phyloP scores from a whole-genome alignment of 2,797 vertebrate species.

The Pseudotriccus pelzelni region DNA sequence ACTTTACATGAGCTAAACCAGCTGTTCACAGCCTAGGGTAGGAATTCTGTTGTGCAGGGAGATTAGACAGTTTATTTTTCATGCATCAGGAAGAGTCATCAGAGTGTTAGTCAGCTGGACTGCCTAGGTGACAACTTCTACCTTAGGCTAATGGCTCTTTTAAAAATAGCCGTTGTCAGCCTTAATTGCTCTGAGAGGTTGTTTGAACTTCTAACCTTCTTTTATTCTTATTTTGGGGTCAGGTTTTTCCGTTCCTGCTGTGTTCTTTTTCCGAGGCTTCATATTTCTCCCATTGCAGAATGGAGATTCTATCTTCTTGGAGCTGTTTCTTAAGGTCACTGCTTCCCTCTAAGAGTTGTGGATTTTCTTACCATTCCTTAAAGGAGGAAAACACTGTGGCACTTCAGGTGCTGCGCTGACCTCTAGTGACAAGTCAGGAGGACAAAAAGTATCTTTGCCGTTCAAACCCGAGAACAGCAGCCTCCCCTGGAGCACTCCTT shows the following conservation, averaged over 20 bases:
- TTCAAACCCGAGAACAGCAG: fast-evolving
- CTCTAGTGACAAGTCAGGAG: constrained; percentile 39
- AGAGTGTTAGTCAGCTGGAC: not conserved
- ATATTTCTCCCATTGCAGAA: not conserved
- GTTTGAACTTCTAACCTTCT: not conserved
- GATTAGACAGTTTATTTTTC: not conserved
- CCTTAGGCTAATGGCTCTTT: not conserved
- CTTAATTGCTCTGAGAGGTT: not conserved
- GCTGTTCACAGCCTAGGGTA: not conserved
- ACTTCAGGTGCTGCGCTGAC: constrained; percentile 45
- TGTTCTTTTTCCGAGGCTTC: not conserved
- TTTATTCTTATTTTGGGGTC: not conserved
- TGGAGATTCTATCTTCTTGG: not conserved
- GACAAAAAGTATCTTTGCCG: not conserved
- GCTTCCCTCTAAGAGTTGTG: not conserved
- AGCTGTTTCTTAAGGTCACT: not conserved
- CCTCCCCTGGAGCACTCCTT: fast-evolving
- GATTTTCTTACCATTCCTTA: not conserved
- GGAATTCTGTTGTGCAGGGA: not conserved
- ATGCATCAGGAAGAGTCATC: not conserved
- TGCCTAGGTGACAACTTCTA: not conserved
- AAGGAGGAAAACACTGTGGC: not conserved
- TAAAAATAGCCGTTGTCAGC: not conserved
- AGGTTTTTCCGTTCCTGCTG: not conserved
- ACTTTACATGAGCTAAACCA: not conserved